Conservation (phyloP, 1,140 invertebrate genomes). For the Drosophila sulfurigaster region DNA sequence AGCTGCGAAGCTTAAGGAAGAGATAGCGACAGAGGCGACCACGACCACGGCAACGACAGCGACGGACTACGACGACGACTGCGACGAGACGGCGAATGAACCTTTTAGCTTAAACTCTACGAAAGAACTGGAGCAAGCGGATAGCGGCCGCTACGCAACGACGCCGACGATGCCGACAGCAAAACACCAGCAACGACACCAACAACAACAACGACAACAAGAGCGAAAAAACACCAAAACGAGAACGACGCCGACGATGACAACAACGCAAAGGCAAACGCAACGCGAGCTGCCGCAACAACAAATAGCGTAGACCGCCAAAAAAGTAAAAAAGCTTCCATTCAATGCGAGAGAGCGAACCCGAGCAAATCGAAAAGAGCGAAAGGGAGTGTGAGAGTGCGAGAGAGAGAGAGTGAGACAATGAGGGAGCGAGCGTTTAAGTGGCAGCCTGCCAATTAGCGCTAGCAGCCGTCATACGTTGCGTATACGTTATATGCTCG, state of each 20-base stretch:
- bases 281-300: slow-evolving; percentile 61
- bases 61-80: slow-evolving; percentile 21
- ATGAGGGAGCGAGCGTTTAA: slow-evolving; percentile 25
- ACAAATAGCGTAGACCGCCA: slow-evolving; percentile 66
- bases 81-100: slow-evolving; percentile 50
- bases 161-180: slow-evolving; percentile 38
- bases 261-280: slow-evolving; percentile 31
- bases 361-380: not conserved
- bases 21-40: slow-evolving; percentile 35
- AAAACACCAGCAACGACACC: slow-evolving; percentile 22
- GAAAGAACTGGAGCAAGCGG: slow-evolving; percentile 78
- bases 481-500: slow-evolving; percentile 44
- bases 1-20: slow-evolving; percentile 52
- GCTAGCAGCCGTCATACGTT: slow-evolving; percentile 29
- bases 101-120: slow-evolving; percentile 83
- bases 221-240: slow-evolving; percentile 8
- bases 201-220: too few relatives aligned
- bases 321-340: slow-evolving; percentile 48
- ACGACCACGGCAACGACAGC: slow-evolving; percentile 2
- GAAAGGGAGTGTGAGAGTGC: slow-evolving; percentile 6
- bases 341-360: not conserved
- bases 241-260: slow-evolving; percentile 5
- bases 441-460: slow-evolving; percentile 55
- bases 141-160: slow-evolving; percentile 43
- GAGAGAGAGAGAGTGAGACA: slow-evolving; percentile 21